Conservation (phyloP, 1,140 invertebrate species). For the Trichoplusia ni region DNA sequence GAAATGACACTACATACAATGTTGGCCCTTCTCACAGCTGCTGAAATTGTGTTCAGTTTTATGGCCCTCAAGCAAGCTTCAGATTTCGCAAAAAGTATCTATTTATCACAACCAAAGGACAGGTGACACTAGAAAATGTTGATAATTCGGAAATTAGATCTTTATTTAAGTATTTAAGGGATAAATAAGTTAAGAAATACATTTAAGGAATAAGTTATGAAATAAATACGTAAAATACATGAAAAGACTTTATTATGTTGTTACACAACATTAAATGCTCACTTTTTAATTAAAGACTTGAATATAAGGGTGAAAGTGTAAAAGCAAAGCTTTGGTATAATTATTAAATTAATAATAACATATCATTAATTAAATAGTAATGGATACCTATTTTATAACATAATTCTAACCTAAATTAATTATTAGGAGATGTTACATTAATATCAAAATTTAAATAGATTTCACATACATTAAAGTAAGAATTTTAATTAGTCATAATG, state of each 20-base stretch:
- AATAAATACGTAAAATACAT: slow-evolving; percentile 22
- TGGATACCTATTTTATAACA: slow-evolving; percentile 15
- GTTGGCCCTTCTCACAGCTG: slow-evolving; percentile 84
- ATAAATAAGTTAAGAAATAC: too few relatives aligned
- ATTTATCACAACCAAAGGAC: slow-evolving; percentile 57
- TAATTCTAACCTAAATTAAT: slow-evolving; percentile 23
- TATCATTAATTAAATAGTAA: slow-evolving; percentile 5
- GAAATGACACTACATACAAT: slow-evolving; percentile 86
- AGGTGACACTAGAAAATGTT: slow-evolving; percentile 19
- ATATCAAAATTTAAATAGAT: neutral
- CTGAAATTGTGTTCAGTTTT: slow-evolving; percentile 87
- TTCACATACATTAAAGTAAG: neutral
- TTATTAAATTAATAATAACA: slow-evolving; percentile 16
- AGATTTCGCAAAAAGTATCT: slow-evolving; percentile 69
- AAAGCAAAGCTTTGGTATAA: slow-evolving; percentile 32
- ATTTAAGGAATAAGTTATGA: neutral
- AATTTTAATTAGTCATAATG: neutral
- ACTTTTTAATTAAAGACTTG: slow-evolving; percentile 29
- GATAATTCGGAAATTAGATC: neutral
- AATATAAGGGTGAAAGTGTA: slow-evolving; percentile 31
- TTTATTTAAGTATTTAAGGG: neutral
- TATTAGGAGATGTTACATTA: neutral
- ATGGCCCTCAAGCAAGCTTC: slow-evolving; percentile 84
- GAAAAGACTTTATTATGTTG: slow-evolving; percentile 39
- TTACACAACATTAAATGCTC: slow-evolving; percentile 39